phyloP scores from a whole-genome alignment of 2,888 invertebrate species.

The Malthinus seriepunctatus region DNA sequence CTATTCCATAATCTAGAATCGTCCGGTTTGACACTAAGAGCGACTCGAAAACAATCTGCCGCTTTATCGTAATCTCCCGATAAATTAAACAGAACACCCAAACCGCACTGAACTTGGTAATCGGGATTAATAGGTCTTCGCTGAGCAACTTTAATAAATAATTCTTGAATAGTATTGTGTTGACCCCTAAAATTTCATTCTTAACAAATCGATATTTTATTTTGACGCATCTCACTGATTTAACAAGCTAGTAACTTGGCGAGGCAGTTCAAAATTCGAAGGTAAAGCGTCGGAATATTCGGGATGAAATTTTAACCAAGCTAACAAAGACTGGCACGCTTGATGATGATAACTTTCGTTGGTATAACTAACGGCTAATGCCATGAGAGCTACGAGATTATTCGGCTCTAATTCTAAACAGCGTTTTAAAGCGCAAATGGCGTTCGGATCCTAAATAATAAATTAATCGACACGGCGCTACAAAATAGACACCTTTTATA shows the following conservation, averaged over 20 bases:
- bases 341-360: slow-evolving; percentile 93
- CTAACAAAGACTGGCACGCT: slow-evolving; percentile 80
- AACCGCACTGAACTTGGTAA: slow-evolving; percentile 88
- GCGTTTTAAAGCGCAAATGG: slow-evolving; percentile 88
- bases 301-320: slow-evolving; percentile 79
- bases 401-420: slow-evolving; percentile 79
- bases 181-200: slow-evolving; percentile 53
- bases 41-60: slow-evolving; percentile 92
- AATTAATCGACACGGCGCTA: slow-evolving; percentile 4
- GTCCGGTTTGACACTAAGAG: slow-evolving; percentile 78
- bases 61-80: slow-evolving; percentile 95
- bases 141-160: slow-evolving; percentile 81
- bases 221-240: slow-evolving; percentile 51
- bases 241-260: slow-evolving; percentile 57
- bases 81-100: slow-evolving; percentile 94
- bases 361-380: slow-evolving; percentile 91
- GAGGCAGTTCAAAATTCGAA: slow-evolving; percentile 56
- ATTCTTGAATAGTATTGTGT: slow-evolving; percentile 69
- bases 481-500: slow-evolving; percentile 31
- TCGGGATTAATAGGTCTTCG: slow-evolving; percentile 75
- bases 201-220: not conserved
- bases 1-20: slow-evolving; percentile 97
- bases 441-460: slow-evolving; percentile 73
- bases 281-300: slow-evolving; percentile 77
- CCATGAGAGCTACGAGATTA: slow-evolving; percentile 84